Evolutionary conservation across 2,113 vertebrate species (phyloP).

Genomic region (Recurvirostra avosetta): DNA sequence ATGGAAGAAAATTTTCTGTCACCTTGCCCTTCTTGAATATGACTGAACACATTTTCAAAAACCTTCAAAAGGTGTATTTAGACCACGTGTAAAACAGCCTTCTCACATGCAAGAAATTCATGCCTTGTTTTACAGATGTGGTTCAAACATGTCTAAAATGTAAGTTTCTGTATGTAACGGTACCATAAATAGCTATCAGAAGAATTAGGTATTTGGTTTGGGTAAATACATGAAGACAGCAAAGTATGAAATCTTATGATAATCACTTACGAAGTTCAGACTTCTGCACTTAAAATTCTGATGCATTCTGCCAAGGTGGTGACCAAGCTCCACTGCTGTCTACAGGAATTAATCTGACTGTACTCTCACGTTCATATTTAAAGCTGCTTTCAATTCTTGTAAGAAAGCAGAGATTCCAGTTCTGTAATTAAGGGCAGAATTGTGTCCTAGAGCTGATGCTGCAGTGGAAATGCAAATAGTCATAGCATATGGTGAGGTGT

Average conservation of each 20-base stretch:
- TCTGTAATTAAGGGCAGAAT: background rate
- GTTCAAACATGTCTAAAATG: background rate
- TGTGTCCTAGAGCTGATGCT: background rate
- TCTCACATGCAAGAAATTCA: background rate
- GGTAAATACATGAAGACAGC: background rate
- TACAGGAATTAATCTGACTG: background rate
- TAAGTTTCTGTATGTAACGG: background rate
- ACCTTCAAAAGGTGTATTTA: rapidly evolving
- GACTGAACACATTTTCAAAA: background rate
- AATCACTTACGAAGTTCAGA: background rate
- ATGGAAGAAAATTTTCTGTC: background rate
- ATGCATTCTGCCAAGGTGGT: background rate
- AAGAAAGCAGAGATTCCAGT: background rate
- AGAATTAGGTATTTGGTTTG: background rate
- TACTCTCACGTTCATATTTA: background rate
- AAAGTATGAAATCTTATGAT: background rate
- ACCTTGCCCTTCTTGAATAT: background rate
- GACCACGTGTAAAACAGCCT: background rate
- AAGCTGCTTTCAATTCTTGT: background rate
- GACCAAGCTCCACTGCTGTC: background rate
- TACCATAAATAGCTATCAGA: background rate
- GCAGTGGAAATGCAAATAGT: background rate
- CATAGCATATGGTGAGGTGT: background rate
- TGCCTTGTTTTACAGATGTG: background rate
- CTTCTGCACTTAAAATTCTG: background rate